A percentile compares a stretch with the other conserved stretches of the same genome.
Conservation (phyloP, 1,140 invertebrate genomes). For the Laupala kohalensis region DNA sequence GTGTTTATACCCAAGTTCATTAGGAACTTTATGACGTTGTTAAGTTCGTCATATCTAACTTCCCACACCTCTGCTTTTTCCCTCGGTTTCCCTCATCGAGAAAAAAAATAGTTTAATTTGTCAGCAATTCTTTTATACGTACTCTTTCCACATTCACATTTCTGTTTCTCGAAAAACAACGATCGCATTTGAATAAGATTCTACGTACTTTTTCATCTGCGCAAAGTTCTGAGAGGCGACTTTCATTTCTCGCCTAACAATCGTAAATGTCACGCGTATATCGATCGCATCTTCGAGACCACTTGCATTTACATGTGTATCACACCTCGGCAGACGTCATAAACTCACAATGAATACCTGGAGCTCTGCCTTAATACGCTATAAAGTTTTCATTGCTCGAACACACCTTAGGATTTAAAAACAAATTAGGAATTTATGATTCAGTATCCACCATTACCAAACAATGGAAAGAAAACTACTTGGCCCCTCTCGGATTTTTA, state of each 20-base stretch:
- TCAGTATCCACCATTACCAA: neutral
- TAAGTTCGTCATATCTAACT: no score
- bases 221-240: no score
- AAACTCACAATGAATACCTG: neutral
- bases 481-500: neutral
- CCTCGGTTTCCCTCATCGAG: no score
- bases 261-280: neutral
- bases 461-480: neutral
- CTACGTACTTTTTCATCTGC: no score
- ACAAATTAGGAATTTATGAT: neutral
- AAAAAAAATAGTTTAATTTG: no score
- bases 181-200: no score
- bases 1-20: no score
- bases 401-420: neutral
- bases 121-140: no score
- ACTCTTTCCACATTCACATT: no score
- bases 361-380: neutral
- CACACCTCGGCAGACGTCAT: neutral
- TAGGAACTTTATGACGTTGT: no score
- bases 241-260: neutral
- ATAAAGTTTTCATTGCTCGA: neutral
- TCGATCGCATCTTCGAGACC: neutral
- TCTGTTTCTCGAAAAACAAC: no score
- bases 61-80: no score
- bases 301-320: neutral